A percentile compares a stretch with the other conserved stretches of the same genome.
Conservation (phyloP, 2,888 invertebrate genomes). For the Ormyrus nitidulus region DNA sequence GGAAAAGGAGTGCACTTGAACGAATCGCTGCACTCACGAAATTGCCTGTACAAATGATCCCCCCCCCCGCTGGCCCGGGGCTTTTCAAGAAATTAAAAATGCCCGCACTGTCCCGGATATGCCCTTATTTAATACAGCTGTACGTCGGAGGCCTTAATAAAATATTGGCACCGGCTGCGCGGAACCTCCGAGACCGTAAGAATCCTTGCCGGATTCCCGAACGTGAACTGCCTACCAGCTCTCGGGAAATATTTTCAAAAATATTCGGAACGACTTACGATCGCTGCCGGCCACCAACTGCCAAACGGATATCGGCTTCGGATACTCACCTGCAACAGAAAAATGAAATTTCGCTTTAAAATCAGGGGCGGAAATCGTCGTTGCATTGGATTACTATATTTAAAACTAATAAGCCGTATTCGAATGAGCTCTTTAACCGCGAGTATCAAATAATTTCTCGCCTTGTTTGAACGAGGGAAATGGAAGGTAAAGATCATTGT, state of each 20-base stretch:
- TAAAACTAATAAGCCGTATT: too few relatives aligned
- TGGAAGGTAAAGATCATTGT: neutral
- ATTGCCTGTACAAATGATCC: constrained; percentile 46
- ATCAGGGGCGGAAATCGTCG: too few relatives aligned
- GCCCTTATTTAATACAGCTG: constrained; percentile 41
- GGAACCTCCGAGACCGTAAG: constrained; percentile 1
- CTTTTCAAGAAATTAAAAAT: constrained; percentile 55
- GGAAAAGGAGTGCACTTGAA: constrained; percentile 18
- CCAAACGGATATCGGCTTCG: neutral
- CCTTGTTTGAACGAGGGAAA: too few relatives aligned
- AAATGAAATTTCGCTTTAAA: neutral
- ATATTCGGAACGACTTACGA: constrained; percentile 30
- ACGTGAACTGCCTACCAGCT: neutral
- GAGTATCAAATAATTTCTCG: too few relatives aligned
- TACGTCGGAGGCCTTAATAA: constrained; percentile 26
- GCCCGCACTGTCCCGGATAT: constrained; percentile 19
- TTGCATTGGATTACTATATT: too few relatives aligned
- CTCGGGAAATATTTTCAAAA: neutral
- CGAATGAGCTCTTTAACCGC: too few relatives aligned
- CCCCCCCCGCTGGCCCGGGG: neutral
- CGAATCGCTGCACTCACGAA: constrained; percentile 50
- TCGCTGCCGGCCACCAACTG: too few relatives aligned
- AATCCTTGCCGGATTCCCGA: neutral
- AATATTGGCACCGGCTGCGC: constrained; percentile 14
- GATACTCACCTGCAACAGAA: constrained; percentile 54